phyloP scores from a whole-genome alignment of 2,113 vertebrate genomes.

The Bettongia penicillata region DNA sequence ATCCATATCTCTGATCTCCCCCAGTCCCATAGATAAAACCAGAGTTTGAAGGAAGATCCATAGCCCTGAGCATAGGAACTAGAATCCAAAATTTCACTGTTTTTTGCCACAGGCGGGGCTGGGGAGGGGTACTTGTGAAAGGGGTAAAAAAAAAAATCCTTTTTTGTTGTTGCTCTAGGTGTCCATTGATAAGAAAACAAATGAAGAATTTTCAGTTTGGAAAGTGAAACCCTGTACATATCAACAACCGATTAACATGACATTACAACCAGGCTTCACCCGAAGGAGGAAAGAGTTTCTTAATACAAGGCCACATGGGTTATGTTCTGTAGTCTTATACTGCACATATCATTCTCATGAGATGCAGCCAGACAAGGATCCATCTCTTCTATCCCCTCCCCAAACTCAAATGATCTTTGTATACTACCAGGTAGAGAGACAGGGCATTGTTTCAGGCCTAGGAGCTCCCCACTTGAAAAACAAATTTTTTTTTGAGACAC shows the following conservation, averaged over 20 bases:
- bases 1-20: background rate
- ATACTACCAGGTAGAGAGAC: background rate
- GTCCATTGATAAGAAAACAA: background rate
- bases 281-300: background rate
- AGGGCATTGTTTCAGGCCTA: slow-evolving; percentile 2
- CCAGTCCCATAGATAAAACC: background rate
- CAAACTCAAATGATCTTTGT: background rate
- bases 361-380: background rate
- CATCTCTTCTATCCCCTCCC: background rate
- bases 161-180: background rate
- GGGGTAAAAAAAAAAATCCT: background rate
- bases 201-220: background rate
- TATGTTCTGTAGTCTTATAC: background rate
- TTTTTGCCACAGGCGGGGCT: background rate
- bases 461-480: background rate
- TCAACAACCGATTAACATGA: background rate
- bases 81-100: background rate
- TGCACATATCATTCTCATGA: background rate
- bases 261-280: background rate
- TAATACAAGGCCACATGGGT: background rate
- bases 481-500: slow-evolving; percentile 36
- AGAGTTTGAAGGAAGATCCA: background rate
- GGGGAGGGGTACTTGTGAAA: background rate
- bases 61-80: background rate
- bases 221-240: background rate